Percentiles rank a stretch among this genome's conserved stretches.
These are phyloP conservation scores for Holocentrus rufus DNA, from an alignment of 2,797 vertebrate genomes.

Conservation along the genomic window DNA sequence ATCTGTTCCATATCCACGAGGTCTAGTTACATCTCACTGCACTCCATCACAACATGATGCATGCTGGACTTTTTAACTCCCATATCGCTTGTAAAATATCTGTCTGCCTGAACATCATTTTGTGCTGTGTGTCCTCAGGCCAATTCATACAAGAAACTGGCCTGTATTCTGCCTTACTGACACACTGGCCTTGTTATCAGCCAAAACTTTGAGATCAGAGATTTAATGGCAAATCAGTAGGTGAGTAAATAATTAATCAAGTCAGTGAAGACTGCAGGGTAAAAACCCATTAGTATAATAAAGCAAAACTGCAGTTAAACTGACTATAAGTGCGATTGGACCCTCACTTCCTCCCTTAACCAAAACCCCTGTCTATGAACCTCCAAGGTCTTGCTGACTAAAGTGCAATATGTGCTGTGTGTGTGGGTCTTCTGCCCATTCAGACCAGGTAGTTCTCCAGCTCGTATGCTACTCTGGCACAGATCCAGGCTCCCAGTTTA, in stretches of 20 bases:
- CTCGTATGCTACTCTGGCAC: slow-evolving; percentile 37
- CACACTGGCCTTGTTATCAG: background rate
- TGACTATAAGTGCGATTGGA: too few species aligned
- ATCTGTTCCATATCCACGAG: too few species aligned
- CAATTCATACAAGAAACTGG: background rate
- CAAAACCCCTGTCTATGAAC: background rate
- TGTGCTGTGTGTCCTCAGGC: background rate
- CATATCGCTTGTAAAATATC: background rate
- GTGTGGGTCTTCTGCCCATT: slow-evolving; percentile 43
- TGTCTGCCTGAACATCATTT: background rate
- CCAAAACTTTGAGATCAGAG: background rate
- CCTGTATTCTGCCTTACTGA: background rate
- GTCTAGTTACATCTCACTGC: too few species aligned
- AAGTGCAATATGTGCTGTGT: slow-evolving; percentile 46
- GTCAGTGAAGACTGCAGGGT: background rate
- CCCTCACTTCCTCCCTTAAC: background rate
- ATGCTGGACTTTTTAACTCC: too few species aligned
- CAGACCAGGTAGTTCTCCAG: slow-evolving; percentile 48
- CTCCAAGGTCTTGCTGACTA: slow-evolving; percentile 43
- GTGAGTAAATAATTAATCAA: background rate
- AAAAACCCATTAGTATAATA: background rate
- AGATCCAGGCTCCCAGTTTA: slow-evolving; percentile 73
- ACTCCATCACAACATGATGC: background rate
- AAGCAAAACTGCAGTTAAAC: too few species aligned
- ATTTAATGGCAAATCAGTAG: too few species aligned